Base-by-base conservation (phyloP, 1,140 invertebrate species). In the Caenorhabditis tropicalis region DNA sequence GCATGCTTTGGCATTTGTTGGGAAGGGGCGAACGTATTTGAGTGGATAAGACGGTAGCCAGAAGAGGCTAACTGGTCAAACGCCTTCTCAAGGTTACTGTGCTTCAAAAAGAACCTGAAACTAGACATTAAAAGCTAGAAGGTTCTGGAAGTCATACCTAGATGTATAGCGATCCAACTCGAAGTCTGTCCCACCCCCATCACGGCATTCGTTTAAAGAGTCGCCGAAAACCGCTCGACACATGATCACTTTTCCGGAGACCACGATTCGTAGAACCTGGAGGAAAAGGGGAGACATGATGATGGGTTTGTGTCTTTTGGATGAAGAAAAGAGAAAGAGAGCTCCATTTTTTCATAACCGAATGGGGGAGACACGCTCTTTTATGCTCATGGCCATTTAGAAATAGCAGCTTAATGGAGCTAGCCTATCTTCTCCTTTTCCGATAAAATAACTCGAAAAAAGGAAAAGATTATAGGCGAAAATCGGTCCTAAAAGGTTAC, bases 51-150 rank as follows among this genome's bases (percentile, higher is more conserved):
- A 16, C 33, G 46, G 39, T 74, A 84, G 16, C 83, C 83, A 21
- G 83, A 31, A 9, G 51, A 43, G 1, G 83, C 83, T 16, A 84
- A 29, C 15, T 65, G 58, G 31, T 84, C 83, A 31, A 84, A 84
- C 33, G 83, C 83, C 49, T 84, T 84, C 36, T 84, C 83, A 15
- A 84, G 33, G 29, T 80, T 84, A 16, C 33, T 58, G 83, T 84
- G 83, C 27, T 84, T 84, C 16, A 84, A 49, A 39, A 79, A 84
- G 48, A 84, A 84, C 48, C 81, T 82, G 81, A 24, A 82, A 82
- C 7, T 15, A 1, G 6, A 29, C 0, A 5, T 56, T 29, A 21
- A 21, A n/a, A 21, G 12, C 49, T 51, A 1, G 49, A 51, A 2
- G 49, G 49, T 51, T 51, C 7, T 51, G 21, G 49, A n/a, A 16